These are phyloP conservation scores for Mustelus asterias DNA, from an alignment of 2,113 vertebrate species.

Conservation along the genomic window DNA sequence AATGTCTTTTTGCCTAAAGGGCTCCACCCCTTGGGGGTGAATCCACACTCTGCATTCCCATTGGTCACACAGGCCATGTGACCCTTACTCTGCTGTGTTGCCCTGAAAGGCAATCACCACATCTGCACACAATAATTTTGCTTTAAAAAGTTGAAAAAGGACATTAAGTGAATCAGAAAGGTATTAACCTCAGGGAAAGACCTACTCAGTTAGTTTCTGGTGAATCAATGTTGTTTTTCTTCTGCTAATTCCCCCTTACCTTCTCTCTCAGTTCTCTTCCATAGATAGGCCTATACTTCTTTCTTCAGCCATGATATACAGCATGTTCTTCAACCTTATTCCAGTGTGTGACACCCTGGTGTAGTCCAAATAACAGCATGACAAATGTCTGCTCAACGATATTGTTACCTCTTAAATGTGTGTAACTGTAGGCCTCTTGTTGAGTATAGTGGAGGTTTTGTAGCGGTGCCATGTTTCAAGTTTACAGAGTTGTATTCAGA, in stretches of 20 bases:
- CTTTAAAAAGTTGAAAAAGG: too few species aligned
- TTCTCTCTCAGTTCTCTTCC: neutral
- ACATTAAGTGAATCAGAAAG: too few species aligned
- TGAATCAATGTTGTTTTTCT: too few species aligned
- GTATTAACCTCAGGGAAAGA: too few species aligned
- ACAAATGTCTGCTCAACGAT: neutral
- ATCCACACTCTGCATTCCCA: too few species aligned
- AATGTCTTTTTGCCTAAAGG: too few species aligned
- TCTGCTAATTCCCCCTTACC: neutral
- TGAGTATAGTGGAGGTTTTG: neutral
- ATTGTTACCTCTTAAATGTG: neutral
- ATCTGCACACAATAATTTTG: too few species aligned
- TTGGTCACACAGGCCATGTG: too few species aligned
- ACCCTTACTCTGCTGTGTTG: too few species aligned
- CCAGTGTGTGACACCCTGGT: neutral
- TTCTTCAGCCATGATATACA: neutral
- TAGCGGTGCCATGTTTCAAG: neutral
- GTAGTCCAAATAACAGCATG: neutral
- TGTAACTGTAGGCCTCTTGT: neutral
- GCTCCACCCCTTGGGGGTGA: too few species aligned
- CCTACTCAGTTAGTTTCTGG: too few species aligned
- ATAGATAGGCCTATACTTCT: neutral
- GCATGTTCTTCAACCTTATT: constrained; percentile 5
- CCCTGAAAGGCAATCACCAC: too few species aligned
- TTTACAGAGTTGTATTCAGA: neutral